phyloP scores from a whole-genome alignment of 1,140 invertebrate genomes.

The Temnothorax longispinosus region DNA sequence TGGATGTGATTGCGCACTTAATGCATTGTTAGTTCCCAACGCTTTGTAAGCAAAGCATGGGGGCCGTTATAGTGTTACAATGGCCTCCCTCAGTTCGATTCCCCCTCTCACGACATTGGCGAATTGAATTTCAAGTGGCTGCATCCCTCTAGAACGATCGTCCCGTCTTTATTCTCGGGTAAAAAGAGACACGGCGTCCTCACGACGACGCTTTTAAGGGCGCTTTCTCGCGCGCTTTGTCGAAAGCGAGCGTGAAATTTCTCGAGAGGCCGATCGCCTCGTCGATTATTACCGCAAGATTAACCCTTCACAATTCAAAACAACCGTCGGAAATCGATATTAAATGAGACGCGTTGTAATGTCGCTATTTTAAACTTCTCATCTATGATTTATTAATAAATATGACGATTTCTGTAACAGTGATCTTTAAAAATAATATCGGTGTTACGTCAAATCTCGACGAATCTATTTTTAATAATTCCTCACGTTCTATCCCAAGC shows the following conservation, averaged over 20 bases:
- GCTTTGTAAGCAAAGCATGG: conserved; percentile 85
- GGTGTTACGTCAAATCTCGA: neutral
- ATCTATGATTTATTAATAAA: neutral
- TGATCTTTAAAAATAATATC: conserved; percentile 1
- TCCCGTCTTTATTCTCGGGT: conserved; percentile 80
- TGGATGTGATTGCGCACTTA: conserved; percentile 86
- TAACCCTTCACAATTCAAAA: conserved; percentile 2
- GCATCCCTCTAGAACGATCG: conserved; percentile 84
- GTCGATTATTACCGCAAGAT: conserved; percentile 22
- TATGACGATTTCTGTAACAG: neutral
- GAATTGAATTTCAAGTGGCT: conserved; percentile 86
- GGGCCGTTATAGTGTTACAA: conserved; percentile 85
- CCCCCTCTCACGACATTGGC: conserved; percentile 79
- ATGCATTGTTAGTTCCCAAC: conserved; percentile 84
- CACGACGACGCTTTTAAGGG: conserved; percentile 64
- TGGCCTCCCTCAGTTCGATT: conserved; percentile 70
- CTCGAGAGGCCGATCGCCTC: neutral
- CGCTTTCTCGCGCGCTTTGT: conserved; percentile 36
- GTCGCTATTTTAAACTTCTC: neutral
- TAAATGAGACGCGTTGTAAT: neutral
- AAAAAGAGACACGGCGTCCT: conserved; percentile 65
- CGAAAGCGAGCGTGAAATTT: conserved; percentile 51
- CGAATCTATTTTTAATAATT: neutral
- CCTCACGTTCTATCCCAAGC: neutral
- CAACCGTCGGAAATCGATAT: neutral